Percentiles rank a stretch among this genome's conserved stretches.
Evolutionary conservation across 2,113 vertebrate species (phyloP).

Genomic region (Myrmecophaga tridactyla): DNA sequence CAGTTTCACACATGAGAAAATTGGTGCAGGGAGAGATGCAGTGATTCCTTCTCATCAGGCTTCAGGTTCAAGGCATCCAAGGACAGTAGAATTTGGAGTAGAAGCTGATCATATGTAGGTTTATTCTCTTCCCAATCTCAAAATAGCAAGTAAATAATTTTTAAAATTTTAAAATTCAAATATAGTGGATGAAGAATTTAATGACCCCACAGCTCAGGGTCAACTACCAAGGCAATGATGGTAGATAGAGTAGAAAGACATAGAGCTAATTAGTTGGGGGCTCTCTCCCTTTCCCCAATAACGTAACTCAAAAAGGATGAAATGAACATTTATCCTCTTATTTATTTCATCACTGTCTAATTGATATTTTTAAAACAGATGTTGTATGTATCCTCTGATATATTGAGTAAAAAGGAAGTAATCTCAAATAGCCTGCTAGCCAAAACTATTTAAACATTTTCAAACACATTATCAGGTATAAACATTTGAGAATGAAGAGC

Average conservation of each 20-base stretch:
- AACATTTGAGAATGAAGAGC: not conserved
- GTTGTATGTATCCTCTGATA: not conserved
- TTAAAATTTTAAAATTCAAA: not conserved
- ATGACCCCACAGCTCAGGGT: not conserved
- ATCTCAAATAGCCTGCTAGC: not conserved
- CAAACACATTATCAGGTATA: not conserved
- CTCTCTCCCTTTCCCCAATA: not conserved
- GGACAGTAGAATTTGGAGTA: not conserved
- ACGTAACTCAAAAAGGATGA: not conserved
- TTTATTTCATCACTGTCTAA: not conserved
- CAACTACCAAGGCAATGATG: not conserved
- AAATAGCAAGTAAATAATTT: constrained; percentile 4
- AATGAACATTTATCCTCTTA: not conserved
- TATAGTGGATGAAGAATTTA: not conserved
- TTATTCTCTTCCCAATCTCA: not conserved
- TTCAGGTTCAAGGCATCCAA: not conserved
- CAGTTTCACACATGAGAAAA: not conserved
- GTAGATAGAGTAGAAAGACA: not conserved
- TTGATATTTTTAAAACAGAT: not conserved
- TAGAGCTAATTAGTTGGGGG: not conserved
- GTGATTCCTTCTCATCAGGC: not conserved
- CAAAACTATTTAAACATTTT: not conserved
- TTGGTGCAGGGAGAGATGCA: not conserved
- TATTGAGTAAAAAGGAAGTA: not conserved
- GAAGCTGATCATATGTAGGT: not conserved